A percentile compares a stretch with the other conserved stretches of the same genome.
Conservation (phyloP, 2,797 vertebrate genomes). For the Sebastes alutus region DNA sequence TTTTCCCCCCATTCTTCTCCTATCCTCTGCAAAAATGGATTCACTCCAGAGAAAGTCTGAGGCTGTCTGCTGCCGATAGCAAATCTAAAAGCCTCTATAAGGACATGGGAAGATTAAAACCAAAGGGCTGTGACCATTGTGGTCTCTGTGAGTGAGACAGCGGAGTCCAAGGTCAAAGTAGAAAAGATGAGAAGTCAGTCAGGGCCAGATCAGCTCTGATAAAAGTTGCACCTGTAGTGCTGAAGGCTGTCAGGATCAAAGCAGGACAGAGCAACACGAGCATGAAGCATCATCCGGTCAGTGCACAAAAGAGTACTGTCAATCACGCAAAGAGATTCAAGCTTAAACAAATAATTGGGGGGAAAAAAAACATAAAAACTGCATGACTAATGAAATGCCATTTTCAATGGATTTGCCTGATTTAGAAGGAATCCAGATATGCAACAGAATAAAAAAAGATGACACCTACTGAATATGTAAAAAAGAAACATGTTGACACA, state of each 20-base stretch:
- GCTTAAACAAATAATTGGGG: neutral
- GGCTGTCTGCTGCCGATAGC: constrained; percentile 29
- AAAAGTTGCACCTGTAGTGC: constrained; percentile 17
- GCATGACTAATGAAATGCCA: neutral
- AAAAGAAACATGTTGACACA: neutral
- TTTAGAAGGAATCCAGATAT: neutral
- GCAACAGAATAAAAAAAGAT: neutral
- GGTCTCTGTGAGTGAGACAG: constrained; percentile 27
- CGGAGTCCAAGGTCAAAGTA: constrained; percentile 37
- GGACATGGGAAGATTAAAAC: constrained; percentile 50
- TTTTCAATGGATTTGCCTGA: neutral
- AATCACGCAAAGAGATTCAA: neutral
- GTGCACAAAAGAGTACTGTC: neutral
- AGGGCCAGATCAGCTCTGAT: constrained; percentile 19
- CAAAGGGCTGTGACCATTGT: constrained; percentile 23
- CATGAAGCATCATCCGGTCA: neutral
- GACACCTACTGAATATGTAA: neutral
- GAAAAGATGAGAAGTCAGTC: constrained; percentile 42
- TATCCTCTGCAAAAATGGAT: constrained; percentile 21
- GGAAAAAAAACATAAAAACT: neutral
- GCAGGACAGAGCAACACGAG: neutral
- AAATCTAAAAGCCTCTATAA: constrained; percentile 37
- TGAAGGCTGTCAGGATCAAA: constrained; percentile 24
- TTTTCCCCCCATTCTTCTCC: constrained; percentile 12
- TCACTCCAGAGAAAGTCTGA: constrained; percentile 13